Evolutionary conservation across 2,888 invertebrate species (phyloP), one percentile per base, ranked within the genome.

Genomic region (Eupithecia pulchellata): DNA sequence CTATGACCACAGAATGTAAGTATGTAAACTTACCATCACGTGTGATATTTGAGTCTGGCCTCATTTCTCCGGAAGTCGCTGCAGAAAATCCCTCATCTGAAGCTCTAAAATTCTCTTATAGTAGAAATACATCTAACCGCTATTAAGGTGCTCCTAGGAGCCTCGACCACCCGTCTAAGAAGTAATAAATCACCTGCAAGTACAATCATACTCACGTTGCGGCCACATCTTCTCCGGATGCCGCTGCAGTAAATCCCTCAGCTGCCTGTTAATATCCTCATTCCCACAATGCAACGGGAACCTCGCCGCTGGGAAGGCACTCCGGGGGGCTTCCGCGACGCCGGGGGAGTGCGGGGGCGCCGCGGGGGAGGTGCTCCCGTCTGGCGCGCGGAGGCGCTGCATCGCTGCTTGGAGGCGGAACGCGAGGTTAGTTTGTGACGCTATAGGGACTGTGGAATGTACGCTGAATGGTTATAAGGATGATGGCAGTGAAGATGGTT

Each of bases 221-320:
- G 95, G 92, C 95, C 96, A 96, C 83, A 95, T 92, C 79, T 95
- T 94, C 55, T 94, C 95, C 73, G 97, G 97, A 81, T 97, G 97
- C 64, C 97, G 93, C 85, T 98, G 97, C 68, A 98, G 92, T 75
- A 98, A 89, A 85, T 98, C 98, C 34, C 98, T 92, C 60, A 98
- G 92, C 83, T 98, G 98, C 5, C 97, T 94, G 82, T 97, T 97
- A 83, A 96, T 90, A 79, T 92, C 91, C 68, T 91, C 91, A 79
- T 85, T 88, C 81, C 94, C 95, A 76, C 95, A 91, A 83, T 95
- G 95, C 42, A 91, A 85, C 78, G 89, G 95, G 83, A 93, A 92
- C 73, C 93, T 86, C 64, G 91, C 95, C 77, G 87, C 92, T 70
- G 84, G 94, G 90, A 89, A 95, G 76, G 90, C 80, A 70, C 89